Conservation (phyloP, 2,113 vertebrate genomes). For the Aphyosemion australe region DNA sequence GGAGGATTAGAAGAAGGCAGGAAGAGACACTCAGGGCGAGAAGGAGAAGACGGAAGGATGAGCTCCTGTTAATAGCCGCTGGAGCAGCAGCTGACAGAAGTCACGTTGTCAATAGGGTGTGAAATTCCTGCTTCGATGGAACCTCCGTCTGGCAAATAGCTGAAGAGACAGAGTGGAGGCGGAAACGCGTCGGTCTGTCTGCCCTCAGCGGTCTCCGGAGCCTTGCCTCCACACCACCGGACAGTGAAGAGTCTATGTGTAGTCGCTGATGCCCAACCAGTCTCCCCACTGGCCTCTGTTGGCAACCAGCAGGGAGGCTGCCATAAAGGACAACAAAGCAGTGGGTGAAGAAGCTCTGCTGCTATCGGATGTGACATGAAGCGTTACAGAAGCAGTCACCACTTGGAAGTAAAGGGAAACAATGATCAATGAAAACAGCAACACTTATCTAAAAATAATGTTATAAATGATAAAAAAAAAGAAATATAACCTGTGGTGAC, state of each 20-base stretch:
- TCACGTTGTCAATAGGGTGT: constrained; percentile 79
- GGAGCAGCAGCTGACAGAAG: constrained; percentile 73
- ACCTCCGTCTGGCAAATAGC: constrained; percentile 69
- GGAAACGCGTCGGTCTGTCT: constrained; percentile 69
- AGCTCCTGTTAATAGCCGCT: constrained; percentile 53
- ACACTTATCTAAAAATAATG: constrained; percentile 12
- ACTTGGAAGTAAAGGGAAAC: constrained; percentile 1
- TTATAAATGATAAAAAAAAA: constrained; percentile 23
- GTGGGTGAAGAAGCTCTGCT: constrained; percentile 21
- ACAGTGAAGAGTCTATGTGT: constrained; percentile 57
- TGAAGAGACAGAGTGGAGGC: constrained; percentile 44
- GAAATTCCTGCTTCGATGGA: constrained; percentile 77
- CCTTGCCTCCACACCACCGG: constrained; percentile 44
- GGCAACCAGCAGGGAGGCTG: constrained; percentile 35
- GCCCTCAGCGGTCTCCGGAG: constrained; percentile 53
- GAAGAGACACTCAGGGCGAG: constrained; percentile 26
- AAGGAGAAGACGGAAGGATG: constrained; percentile 63
- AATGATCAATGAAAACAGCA: constrained; percentile 17
- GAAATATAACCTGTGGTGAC: constrained; percentile 9
- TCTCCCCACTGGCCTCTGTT: constrained; percentile 53
- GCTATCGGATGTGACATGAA: constrained; percentile 26
- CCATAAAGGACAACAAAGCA: constrained; percentile 38
- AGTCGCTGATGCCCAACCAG: constrained; percentile 57
- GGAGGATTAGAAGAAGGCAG: constrained; percentile 41
- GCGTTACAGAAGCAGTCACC: constrained; percentile 25